phyloP scores from a whole-genome alignment of 2,113 vertebrate genomes.

The Halichoerus grypus region DNA sequence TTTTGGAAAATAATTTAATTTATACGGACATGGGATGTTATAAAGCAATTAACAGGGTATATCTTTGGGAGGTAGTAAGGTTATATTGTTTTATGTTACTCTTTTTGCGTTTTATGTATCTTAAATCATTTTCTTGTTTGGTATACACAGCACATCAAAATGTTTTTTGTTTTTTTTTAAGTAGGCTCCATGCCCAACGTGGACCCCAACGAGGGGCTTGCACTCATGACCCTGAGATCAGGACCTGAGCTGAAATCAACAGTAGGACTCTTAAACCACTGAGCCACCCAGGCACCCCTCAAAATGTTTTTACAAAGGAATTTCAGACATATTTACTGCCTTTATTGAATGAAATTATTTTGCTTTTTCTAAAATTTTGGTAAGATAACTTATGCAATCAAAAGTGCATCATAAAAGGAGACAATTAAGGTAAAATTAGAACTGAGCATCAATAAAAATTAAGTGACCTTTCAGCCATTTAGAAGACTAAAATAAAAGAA shows the following conservation, averaged over 20 bases:
- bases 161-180: neutral
- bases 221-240: neutral
- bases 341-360: conserved; percentile 5
- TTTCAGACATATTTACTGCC: neutral
- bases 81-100: neutral
- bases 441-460: conserved; percentile 5
- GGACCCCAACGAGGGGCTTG: neutral
- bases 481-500: neutral
- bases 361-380: neutral
- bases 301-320: neutral
- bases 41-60: neutral
- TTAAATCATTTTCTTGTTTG: neutral
- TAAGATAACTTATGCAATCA: neutral
- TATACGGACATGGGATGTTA: neutral
- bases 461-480: neutral
- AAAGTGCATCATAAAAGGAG: neutral
- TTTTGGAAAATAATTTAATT: neutral
- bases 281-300: neutral
- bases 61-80: neutral
- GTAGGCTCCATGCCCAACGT: neutral
- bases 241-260: neutral
- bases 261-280: neutral
- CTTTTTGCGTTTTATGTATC: neutral
- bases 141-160: neutral
- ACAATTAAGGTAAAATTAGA: conserved; percentile 5